These are phyloP conservation scores for Percopsis omiscomaycus DNA, from an alignment of 2,797 vertebrate genomes.

Conservation along the genomic window DNA sequence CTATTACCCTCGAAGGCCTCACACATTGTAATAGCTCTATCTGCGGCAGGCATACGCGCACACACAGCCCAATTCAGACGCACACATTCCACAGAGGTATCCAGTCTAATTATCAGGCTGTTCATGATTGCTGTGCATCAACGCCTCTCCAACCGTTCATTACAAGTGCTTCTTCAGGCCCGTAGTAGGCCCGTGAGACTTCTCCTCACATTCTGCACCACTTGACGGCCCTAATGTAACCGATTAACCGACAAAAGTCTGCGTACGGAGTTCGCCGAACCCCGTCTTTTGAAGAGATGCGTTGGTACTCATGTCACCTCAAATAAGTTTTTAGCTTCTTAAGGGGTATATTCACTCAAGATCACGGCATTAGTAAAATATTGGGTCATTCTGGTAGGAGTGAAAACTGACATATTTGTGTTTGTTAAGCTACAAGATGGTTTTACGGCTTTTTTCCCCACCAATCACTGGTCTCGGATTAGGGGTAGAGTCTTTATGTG, in stretches of 20 bases:
- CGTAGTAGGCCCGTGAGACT: constrained; percentile 77
- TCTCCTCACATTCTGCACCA: constrained; percentile 75
- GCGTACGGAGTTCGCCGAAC: constrained; percentile 60
- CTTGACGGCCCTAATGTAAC: constrained; percentile 87
- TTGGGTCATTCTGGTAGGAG: too few relatives aligned
- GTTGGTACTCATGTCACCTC: too few relatives aligned
- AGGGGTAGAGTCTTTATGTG: too few relatives aligned
- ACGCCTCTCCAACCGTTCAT: constrained; percentile 81
- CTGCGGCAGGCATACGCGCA: constrained; percentile 38
- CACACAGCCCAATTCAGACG: constrained; percentile 28
- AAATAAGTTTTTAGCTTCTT: too few relatives aligned
- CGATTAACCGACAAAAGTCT: constrained; percentile 85
- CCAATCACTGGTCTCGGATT: too few relatives aligned
- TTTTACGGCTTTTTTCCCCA: too few relatives aligned
- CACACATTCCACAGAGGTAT: neutral
- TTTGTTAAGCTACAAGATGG: too few relatives aligned
- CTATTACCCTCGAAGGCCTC: constrained; percentile 65
- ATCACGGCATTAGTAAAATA: too few relatives aligned
- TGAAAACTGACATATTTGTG: too few relatives aligned
- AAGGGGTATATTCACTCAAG: too few relatives aligned
- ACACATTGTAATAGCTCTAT: constrained; percentile 69
- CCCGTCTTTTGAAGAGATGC: neutral
- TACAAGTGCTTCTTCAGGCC: constrained; percentile 84
- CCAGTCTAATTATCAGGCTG: neutral
- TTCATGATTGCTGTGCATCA: constrained; percentile 7